A percentile compares a stretch with the other conserved stretches of the same genome.
phyloP scores from a whole-genome alignment of 2,888 invertebrate species.

The Toxonevra muliebris region DNA sequence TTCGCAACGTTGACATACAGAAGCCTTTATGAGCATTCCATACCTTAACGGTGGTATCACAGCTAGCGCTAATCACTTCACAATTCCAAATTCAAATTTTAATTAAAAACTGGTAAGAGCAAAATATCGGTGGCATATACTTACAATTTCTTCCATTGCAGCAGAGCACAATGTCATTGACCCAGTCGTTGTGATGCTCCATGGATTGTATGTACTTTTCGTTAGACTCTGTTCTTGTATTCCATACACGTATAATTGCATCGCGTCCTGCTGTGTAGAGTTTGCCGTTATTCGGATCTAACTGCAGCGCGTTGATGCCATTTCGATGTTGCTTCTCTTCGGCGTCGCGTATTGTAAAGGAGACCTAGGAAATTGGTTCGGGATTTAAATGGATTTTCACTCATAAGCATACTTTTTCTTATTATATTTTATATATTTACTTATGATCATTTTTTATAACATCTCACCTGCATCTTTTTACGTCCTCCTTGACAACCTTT shows the following conservation, averaged over 20 bases:
- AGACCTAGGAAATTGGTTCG: conserved; percentile 73
- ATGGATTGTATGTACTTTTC: conserved; percentile 92
- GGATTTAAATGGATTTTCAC: not conserved
- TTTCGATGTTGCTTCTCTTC: conserved; percentile 94
- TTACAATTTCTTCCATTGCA: conserved; percentile 94
- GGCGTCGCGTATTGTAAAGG: conserved; percentile 97
- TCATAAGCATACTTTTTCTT: conserved; percentile 2
- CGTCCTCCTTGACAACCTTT: conserved; percentile 65
- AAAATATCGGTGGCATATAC: conserved; percentile 25
- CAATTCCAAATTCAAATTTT: conserved; percentile 13
- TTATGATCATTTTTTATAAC: not conserved
- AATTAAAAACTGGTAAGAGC: too few species aligned
- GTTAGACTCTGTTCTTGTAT: conserved; percentile 70
- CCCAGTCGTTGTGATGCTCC: conserved; percentile 99
- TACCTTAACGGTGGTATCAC: conserved; percentile 98
- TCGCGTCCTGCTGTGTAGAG: conserved; percentile 93
- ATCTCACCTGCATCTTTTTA: conserved; percentile 68
- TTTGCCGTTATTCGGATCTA: conserved; percentile 85
- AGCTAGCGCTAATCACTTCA: conserved; percentile 96
- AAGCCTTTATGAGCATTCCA: conserved; percentile 99
- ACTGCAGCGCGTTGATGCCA: conserved; percentile 94
- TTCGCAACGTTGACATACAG: conserved; percentile 97
- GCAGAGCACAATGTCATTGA: conserved; percentile 97
- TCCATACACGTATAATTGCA: conserved; percentile 95
- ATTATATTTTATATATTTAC: not conserved